phyloP scores from a whole-genome alignment of 2,113 vertebrate species.

The Phylloscopus trochiloides region DNA sequence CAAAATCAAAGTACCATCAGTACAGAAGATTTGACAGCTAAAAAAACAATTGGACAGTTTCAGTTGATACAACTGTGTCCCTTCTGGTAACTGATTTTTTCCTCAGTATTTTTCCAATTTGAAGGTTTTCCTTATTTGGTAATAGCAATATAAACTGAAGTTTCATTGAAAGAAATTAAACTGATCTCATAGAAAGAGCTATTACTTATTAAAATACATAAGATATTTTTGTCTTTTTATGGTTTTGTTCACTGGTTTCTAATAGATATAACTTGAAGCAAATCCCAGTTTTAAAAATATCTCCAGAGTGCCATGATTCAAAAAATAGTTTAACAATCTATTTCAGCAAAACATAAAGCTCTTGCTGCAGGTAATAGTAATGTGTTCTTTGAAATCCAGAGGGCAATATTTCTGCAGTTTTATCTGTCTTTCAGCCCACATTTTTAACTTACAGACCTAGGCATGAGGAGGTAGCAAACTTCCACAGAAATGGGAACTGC shows the following conservation, averaged over 20 bases:
- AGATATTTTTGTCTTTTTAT: neutral
- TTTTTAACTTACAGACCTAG: neutral
- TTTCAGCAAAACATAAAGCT: neutral
- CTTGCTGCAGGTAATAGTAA: neutral
- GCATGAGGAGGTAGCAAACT: neutral
- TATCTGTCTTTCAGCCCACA: neutral
- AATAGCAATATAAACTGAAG: neutral
- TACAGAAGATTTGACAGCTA: neutral
- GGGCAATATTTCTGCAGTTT: neutral
- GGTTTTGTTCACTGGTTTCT: neutral
- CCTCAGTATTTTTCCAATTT: neutral
- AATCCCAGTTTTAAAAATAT: neutral
- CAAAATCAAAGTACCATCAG: neutral
- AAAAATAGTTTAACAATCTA: neutral
- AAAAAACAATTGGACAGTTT: neutral
- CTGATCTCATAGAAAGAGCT: neutral
- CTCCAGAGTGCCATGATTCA: neutral
- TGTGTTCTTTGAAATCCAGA: neutral
- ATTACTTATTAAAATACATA: neutral
- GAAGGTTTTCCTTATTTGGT: neutral
- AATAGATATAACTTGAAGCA: neutral
- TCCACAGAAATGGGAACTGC: neutral
- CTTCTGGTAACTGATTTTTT: neutral
- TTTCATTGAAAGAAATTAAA: neutral
- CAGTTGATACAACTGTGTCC: neutral